Conservation (phyloP, 2,113 vertebrate genomes). For the Oophaga pumilio region DNA sequence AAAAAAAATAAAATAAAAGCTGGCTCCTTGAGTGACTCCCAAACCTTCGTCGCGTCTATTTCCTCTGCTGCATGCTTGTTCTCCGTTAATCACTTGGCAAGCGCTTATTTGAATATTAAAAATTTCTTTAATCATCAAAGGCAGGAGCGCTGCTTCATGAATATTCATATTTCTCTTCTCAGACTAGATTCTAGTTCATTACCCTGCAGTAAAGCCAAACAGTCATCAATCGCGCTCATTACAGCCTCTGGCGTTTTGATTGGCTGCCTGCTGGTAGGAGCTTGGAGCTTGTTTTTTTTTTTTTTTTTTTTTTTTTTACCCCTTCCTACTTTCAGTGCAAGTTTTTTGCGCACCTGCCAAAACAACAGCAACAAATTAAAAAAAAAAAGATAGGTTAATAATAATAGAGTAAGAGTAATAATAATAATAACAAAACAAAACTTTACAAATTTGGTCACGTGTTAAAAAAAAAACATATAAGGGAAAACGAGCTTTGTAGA, state of each 20-base stretch:
- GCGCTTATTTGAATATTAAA: slow-evolving; percentile 99
- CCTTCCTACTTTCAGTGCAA: slow-evolving; percentile 67
- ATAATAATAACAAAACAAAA: slow-evolving; percentile 68
- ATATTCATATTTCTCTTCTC: slow-evolving; percentile 95
- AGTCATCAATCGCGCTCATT: slow-evolving; percentile 93
- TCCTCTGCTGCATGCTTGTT: slow-evolving; percentile 92
- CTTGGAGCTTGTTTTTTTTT: slow-evolving; percentile 68
- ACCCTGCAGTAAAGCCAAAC: slow-evolving; percentile 97
- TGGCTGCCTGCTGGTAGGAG: slow-evolving; percentile 83
- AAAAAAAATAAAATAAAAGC: slow-evolving; percentile 26
- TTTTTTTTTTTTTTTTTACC: slow-evolving; percentile 58
- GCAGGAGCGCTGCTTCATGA: slow-evolving; percentile 95
- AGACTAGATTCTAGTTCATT: slow-evolving; percentile 98
- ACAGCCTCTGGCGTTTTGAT: slow-evolving; percentile 83
- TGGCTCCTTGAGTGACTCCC: slow-evolving; percentile 74
- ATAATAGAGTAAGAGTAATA: slow-evolving; percentile 33
- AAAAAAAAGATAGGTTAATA: slow-evolving; percentile 69
- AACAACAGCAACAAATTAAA: slow-evolving; percentile 44
- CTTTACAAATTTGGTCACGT: slow-evolving; percentile 83
- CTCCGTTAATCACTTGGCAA: slow-evolving; percentile 99
- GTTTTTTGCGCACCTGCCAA: slow-evolving; percentile 80
- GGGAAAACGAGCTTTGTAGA: slow-evolving; percentile 91
- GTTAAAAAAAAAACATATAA: slow-evolving; percentile 73
- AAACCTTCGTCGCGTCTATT: slow-evolving; percentile 84
- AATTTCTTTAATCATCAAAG: slow-evolving; percentile 99